Conservation (phyloP, 2,797 vertebrate species). For the Pteropus rufus region DNA sequence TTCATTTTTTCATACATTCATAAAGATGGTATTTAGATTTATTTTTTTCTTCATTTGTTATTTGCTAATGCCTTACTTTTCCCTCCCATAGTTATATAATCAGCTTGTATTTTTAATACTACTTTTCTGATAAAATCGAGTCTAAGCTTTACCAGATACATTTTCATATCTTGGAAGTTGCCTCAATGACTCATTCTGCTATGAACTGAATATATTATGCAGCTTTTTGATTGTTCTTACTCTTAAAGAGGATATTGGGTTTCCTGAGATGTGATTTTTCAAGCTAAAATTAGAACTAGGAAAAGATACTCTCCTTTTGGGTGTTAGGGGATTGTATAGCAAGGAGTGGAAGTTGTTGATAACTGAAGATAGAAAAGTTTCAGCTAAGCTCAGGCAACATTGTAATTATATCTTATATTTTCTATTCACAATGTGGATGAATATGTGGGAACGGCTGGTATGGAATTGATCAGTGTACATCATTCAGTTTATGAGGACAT, state of each 20-base stretch:
- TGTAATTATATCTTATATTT: conserved; percentile 51
- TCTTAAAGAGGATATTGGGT: conserved; percentile 61
- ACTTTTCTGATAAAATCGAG: conserved; percentile 71
- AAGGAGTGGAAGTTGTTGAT: not conserved
- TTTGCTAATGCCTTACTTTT: conserved; percentile 72
- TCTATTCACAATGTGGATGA: conserved; percentile 21
- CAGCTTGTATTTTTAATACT: conserved; percentile 76
- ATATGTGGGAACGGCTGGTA: not conserved
- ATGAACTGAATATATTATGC: conserved; percentile 75
- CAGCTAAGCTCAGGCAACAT: not conserved
- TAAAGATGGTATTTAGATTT: conserved; percentile 65
- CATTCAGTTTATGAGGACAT: not conserved
- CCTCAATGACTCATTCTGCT: conserved; percentile 77
- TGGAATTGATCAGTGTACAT: not conserved
- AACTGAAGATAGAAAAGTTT: conserved; percentile 32
- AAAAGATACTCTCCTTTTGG: not conserved
- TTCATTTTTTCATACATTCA: conserved; percentile 66
- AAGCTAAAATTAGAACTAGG: conserved; percentile 66
- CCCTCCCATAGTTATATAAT: conserved; percentile 67
- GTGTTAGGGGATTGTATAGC: not conserved
- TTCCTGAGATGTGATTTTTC: conserved; percentile 63
- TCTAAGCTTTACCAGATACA: conserved; percentile 69
- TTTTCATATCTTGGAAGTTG: conserved; percentile 76
- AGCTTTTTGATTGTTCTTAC: conserved; percentile 60
- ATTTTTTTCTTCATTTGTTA: conserved; percentile 73